Conservation (phyloP, 2,797 vertebrate genomes). For the Pantherophis vulpinus region DNA sequence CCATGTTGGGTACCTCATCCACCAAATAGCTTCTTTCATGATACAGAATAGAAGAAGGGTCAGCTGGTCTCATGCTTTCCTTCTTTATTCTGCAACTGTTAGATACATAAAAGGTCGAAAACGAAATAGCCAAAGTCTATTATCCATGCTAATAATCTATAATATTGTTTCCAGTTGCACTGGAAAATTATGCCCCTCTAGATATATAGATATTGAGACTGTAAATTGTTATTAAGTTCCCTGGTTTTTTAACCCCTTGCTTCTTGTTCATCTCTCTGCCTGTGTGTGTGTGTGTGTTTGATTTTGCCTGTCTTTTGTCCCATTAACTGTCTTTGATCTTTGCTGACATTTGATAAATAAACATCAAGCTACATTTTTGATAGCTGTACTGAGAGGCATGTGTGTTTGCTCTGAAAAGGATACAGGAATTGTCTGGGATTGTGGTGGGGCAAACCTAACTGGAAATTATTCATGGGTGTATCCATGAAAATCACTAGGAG, state of each 20-base stretch:
- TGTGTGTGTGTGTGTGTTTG: too few relatives aligned
- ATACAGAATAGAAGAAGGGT: not conserved
- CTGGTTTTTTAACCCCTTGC: not conserved
- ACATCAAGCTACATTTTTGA: not conserved
- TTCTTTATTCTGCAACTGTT: not conserved
- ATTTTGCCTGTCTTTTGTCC: not conserved
- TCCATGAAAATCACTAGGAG: not conserved
- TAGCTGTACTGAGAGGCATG: not conserved
- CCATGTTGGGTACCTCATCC: not conserved
- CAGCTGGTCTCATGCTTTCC: not conserved
- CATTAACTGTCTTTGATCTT: not conserved
- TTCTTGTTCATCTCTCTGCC: too few relatives aligned
- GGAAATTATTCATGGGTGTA: not conserved
- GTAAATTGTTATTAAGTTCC: not conserved
- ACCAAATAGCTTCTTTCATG: not conserved
- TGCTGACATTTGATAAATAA: not conserved
- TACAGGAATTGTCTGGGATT: not conserved
- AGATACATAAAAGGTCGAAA: not conserved
- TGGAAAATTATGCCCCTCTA: not conserved
- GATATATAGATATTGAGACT: not conserved
- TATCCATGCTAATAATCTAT: not conserved
- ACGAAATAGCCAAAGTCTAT: not conserved
- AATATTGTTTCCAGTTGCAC: not conserved
- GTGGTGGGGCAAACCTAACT: not conserved
- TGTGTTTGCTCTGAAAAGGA: not conserved